Evolutionary conservation across 1,140 invertebrate genomes (phyloP), one percentile per base, ranked within the genome.

Genomic region (Calephelis nemesis): DNA sequence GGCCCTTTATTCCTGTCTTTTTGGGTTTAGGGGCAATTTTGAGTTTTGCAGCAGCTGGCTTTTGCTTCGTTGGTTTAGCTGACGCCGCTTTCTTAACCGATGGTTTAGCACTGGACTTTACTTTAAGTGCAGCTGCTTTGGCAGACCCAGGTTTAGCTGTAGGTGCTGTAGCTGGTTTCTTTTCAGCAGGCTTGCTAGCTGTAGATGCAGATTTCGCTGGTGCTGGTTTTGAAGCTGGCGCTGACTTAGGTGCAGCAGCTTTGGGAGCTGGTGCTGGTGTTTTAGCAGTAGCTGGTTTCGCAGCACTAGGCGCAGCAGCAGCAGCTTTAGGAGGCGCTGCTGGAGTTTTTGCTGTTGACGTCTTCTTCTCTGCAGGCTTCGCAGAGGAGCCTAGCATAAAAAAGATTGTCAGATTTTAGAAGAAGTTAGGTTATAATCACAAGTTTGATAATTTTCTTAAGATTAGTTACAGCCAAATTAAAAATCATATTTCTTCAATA

Each of bases 291-390:
- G 88, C 83, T 50, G 87, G 84, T 69, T 91, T 90, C 9, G 85
- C 65, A 63, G 78, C 75, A 74, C 73, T 71, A n/a, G 66, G 73
- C 19, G 73, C 77, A 40, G 85, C 45, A 8, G 86, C 70, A 12
- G 87, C 84, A 45, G 83, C 81, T 65, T 88, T 89, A 47, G 90
- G 85, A 3, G 90, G 82, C 64, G 89, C 92, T 72, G 92, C 92
- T 3, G 92, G 88, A 10, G 84, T 84, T 84, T 88, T 90, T 68
- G 93, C 93, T 68, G 93, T 93, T 68, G 94, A 93, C 12, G 93
- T 92, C 78, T 95, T 95, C 77, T 95, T 95, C 70, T 95, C 94
- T 58, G 93, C 93, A 60, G 93, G 84, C 74, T 95, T 95, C 39
- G 88, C 66, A 54, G 85, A 74, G 15, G 87, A 82, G 66, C 79